A percentile compares a stretch with the other conserved stretches of the same genome.
phyloP scores from a whole-genome alignment of 2,888 invertebrate genomes.

The Ornithoptera alexandrae region DNA sequence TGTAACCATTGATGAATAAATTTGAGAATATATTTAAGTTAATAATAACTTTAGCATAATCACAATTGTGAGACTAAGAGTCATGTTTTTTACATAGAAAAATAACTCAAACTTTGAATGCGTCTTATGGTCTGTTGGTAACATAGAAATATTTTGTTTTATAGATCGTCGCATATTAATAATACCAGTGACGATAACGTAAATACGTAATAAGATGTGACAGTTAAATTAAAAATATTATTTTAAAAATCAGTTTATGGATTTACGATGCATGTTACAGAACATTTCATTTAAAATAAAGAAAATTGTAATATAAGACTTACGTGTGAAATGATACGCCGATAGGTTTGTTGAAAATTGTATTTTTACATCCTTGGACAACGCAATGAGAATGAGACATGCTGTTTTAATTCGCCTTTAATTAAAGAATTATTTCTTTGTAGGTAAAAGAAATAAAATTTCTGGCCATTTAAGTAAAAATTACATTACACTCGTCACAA shows the following conservation, averaged over 20 bases:
- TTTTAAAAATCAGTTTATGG: too few species aligned
- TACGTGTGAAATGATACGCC: constrained; percentile 60
- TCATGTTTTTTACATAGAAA: too few species aligned
- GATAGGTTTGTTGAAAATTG: constrained; percentile 55
- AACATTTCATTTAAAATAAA: neutral
- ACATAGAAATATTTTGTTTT: neutral
- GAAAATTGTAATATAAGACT: constrained; percentile 37
- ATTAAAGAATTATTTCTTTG: neutral
- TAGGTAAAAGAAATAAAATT: neutral
- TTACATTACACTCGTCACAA: neutral
- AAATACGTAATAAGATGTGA: too few species aligned
- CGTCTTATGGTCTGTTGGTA: neutral
- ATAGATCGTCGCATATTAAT: too few species aligned
- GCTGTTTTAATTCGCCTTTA: constrained; percentile 8
- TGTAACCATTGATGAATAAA: constrained; percentile 36
- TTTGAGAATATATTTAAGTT: constrained; percentile 1
- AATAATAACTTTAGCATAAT: constrained; percentile 5
- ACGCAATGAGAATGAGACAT: constrained; percentile 57
- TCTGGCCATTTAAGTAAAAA: neutral
- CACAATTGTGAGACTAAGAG: too few species aligned
- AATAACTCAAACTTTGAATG: too few species aligned
- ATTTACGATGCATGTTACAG: too few species aligned
- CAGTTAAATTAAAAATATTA: too few species aligned
- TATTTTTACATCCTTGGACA: constrained; percentile 60
- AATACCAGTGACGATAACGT: too few species aligned